Evolutionary conservation across 2,888 invertebrate species (phyloP).

Genomic region (Steinernema carpocapsae): DNA sequence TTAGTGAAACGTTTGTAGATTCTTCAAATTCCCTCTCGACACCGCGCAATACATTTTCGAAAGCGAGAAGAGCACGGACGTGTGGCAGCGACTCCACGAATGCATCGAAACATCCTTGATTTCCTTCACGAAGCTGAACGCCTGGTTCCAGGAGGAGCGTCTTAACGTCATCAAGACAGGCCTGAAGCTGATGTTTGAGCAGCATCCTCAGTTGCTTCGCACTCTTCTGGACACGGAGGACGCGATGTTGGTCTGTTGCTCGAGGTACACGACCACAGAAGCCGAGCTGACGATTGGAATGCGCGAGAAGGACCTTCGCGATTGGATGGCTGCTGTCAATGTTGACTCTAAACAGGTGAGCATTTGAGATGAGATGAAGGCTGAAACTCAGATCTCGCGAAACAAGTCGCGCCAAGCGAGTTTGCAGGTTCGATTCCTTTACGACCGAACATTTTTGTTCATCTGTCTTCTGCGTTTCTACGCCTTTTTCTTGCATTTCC

Average conservation of each 20-base stretch:
- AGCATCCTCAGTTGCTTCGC: constrained; percentile 56
- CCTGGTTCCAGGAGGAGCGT: constrained; percentile 51
- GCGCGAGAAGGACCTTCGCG: constrained; percentile 64
- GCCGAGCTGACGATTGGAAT: constrained; percentile 65
- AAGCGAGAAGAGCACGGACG: constrained; percentile 51
- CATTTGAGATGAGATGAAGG: background rate
- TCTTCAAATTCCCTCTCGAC: constrained; percentile 51
- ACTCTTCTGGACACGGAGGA: constrained; percentile 62
- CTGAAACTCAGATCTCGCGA: too few relatives aligned
- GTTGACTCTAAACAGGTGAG: constrained; percentile 55
- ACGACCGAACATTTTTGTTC: too few relatives aligned
- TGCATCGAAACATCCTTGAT: constrained; percentile 48
- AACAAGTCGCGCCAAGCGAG: too few relatives aligned
- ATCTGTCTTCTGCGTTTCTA: too few relatives aligned
- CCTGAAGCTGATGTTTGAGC: constrained; percentile 59
- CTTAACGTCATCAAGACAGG: constrained; percentile 59
- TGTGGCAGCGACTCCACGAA: constrained; percentile 61
- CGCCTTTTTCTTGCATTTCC: too few relatives aligned
- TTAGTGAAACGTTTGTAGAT: constrained; percentile 46
- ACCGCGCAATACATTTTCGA: constrained; percentile 58
- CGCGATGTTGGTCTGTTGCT: constrained; percentile 64
- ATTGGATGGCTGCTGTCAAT: constrained; percentile 53
- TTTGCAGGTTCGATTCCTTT: too few relatives aligned
- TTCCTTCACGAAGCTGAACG: constrained; percentile 59
- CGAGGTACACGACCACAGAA: constrained; percentile 61